Conservation (phyloP, 1,140 invertebrate genomes). For the Lordiphosa clarofinis region DNA sequence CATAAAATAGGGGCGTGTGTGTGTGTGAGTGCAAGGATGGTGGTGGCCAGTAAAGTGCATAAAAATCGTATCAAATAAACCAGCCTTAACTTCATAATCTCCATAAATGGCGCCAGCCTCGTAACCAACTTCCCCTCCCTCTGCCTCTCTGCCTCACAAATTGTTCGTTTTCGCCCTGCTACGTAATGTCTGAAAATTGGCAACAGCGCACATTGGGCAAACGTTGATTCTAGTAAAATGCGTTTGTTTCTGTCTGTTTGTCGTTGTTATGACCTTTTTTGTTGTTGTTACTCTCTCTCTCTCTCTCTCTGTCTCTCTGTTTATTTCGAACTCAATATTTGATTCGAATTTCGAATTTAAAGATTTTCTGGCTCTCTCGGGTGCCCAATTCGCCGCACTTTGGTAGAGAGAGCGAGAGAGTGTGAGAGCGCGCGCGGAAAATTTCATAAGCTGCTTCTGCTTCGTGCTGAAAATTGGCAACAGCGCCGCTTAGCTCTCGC, state of each 20-base stretch:
- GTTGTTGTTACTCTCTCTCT: constrained; percentile 6
- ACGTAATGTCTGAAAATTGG: constrained; percentile 61
- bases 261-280: constrained; percentile 44
- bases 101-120: constrained; percentile 62
- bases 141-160: neutral
- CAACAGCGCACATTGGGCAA: constrained; percentile 48
- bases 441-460: constrained; percentile 57
- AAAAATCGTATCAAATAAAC: constrained; percentile 42
- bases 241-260: constrained; percentile 24
- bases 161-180: constrained; percentile 59
- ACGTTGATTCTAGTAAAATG: constrained; percentile 58
- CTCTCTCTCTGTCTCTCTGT: neutral
- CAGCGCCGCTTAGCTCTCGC: constrained; percentile 33
- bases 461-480: constrained; percentile 55
- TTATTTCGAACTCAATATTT: constrained; percentile 68
- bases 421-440: constrained; percentile 50
- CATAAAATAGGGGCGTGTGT: constrained; percentile 20
- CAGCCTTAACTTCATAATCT: constrained; percentile 53
- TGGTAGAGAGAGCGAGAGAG: constrained; percentile 13
- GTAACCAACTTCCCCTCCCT: neutral
- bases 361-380: neutral
- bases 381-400: constrained; percentile 56
- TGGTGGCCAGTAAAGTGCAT: constrained; percentile 5
- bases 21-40: constrained; percentile 1
- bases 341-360: constrained; percentile 67